These are phyloP conservation scores for Ia io DNA, from an alignment of 2,113 vertebrate species.

Conservation along the genomic window DNA sequence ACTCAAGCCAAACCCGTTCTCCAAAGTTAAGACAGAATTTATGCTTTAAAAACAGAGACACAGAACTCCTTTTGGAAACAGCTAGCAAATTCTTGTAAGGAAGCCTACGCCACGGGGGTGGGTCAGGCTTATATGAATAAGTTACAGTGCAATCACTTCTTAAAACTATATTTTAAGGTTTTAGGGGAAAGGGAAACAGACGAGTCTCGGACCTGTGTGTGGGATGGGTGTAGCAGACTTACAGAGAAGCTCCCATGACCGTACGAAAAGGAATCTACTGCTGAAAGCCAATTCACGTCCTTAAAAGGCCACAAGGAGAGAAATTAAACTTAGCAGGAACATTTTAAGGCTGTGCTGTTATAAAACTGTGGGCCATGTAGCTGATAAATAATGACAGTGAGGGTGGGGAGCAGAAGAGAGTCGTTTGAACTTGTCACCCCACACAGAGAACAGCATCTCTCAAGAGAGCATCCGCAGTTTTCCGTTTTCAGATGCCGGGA, in stretches of 20 bases:
- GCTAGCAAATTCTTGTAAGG: constrained; percentile 38
- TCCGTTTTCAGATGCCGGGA: background rate
- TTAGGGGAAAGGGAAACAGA: constrained; percentile 51
- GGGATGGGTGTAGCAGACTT: constrained; percentile 20
- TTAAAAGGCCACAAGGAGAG: constrained; percentile 70
- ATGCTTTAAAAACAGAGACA: constrained; percentile 56
- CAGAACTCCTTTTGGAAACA: constrained; percentile 46
- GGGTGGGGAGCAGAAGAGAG: background rate
- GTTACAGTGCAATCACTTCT: background rate
- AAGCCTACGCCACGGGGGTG: background rate
- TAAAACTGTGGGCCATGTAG: background rate
- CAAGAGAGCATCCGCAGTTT: background rate
- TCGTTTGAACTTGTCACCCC: background rate
- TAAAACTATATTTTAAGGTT: constrained; percentile 45
- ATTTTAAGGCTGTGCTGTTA: constrained; percentile 49
- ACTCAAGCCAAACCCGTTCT: constrained; percentile 33
- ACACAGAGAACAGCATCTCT: background rate
- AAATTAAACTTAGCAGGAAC: constrained; percentile 58
- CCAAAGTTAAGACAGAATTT: constrained; percentile 36
- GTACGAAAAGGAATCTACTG: background rate
- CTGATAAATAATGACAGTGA: constrained; percentile 22
- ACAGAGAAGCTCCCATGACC: background rate
- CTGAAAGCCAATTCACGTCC: constrained; percentile 53
- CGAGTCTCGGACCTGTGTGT: constrained; percentile 36
- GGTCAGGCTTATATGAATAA: background rate